Percentiles rank a stretch among this genome's conserved stretches.
Evolutionary conservation across 2,888 invertebrate species (phyloP).

Genomic region (Nomada ferruginata): DNA sequence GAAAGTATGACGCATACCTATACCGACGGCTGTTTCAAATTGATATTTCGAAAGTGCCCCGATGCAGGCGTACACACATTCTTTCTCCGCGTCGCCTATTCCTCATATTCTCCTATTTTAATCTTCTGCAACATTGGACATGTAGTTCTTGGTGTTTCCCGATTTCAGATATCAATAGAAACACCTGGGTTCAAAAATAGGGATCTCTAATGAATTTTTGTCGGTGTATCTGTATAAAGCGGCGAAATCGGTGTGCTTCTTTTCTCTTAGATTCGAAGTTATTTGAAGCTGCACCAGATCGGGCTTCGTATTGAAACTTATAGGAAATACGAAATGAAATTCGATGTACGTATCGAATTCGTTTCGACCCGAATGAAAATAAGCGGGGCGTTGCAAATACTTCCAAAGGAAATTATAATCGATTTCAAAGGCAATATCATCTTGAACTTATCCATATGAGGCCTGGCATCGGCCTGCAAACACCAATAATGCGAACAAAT

Average conservation of each 20-base stretch:
- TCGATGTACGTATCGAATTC: too few relatives aligned
- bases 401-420: conserved; percentile 1
- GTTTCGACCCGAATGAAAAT: neutral
- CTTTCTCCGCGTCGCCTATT: conserved; percentile 35
- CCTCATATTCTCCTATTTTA: neutral
- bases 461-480: conserved; percentile 1
- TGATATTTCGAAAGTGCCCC: conserved; percentile 78
- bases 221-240: too few relatives aligned
- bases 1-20: conserved; percentile 82
- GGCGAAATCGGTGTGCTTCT: too few relatives aligned
- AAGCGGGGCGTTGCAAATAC: neutral
- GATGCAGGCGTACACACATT: conserved; percentile 51
- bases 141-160: conserved; percentile 14
- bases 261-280: too few relatives aligned
- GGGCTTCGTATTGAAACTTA: conserved; percentile 12
- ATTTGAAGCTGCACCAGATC: neutral
- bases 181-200: too few relatives aligned
- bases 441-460: conserved; percentile 19
- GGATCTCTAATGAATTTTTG: too few relatives aligned
- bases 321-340: too few relatives aligned
- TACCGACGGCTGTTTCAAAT: conserved; percentile 77
- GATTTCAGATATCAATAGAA: conserved; percentile 14
- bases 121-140: neutral
- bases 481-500: conserved; percentile 29
- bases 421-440: conserved; percentile 9